Conservation (phyloP, 2,888 invertebrate species). For the Hololepta plana region DNA sequence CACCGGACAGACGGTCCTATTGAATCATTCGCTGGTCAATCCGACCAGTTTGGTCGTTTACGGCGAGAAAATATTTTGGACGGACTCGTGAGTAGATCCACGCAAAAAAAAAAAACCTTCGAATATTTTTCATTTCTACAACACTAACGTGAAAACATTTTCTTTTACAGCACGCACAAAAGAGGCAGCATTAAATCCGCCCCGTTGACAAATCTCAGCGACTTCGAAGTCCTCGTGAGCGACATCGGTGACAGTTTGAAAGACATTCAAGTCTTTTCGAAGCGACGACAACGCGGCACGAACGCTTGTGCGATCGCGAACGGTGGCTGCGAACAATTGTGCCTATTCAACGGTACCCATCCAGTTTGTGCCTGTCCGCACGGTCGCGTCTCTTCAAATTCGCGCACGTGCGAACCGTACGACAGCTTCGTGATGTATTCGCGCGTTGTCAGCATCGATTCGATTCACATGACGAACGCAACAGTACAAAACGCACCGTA, state of each 20-base stretch:
- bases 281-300: constrained; percentile 32
- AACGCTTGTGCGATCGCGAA: constrained; percentile 48
- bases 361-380: constrained; percentile 69
- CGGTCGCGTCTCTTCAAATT: constrained; percentile 49
- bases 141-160: too few relatives aligned
- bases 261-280: constrained; percentile 46
- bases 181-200: constrained; percentile 49
- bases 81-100: constrained; percentile 57
- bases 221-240: constrained; percentile 33
- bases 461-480: constrained; percentile 55
- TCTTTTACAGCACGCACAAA: constrained; percentile 27
- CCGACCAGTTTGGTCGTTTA: constrained; percentile 49
- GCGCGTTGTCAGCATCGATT: constrained; percentile 62
- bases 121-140: background rate
- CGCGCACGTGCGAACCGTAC: constrained; percentile 50
- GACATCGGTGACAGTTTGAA: constrained; percentile 47
- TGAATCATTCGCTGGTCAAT: constrained; percentile 35
- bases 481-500: constrained; percentile 61
- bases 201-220: constrained; percentile 37
- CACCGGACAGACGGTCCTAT: constrained; percentile 30
- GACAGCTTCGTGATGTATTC: constrained; percentile 73
- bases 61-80: constrained; percentile 51
- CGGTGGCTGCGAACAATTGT: constrained; percentile 63
- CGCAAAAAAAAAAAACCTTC: too few relatives aligned
- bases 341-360: constrained; percentile 46